A percentile compares a stretch with the other conserved stretches of the same genome.
Conservation (phyloP, 1,140 invertebrate species). For the Euwallacea fornicatus region DNA sequence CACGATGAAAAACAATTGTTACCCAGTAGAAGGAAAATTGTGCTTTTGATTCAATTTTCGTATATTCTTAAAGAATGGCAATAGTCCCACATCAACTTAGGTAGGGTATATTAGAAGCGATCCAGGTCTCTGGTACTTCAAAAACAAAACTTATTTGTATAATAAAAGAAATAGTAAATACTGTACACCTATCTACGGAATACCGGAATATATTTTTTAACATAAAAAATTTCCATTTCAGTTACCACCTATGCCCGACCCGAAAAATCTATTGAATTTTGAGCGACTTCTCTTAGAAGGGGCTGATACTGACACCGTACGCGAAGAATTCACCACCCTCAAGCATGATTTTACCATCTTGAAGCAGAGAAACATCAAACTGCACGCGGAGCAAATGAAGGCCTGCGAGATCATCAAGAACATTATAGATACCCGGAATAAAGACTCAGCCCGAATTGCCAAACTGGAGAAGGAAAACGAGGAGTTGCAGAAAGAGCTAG, state of each 20-base stretch:
- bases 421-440: conserved; percentile 47
- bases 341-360: conserved; percentile 30
- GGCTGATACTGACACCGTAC: conserved; percentile 22
- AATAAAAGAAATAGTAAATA: background rate
- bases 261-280: conserved; percentile 15
- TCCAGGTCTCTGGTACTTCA: no score
- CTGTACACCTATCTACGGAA: background rate
- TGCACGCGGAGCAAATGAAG: conserved; percentile 51
- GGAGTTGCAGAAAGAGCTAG: conserved; percentile 39
- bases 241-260: conserved; percentile 37
- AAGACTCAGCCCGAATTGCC: conserved; percentile 49
- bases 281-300: conserved; percentile 27
- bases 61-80: no score
- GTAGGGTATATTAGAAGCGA: no score
- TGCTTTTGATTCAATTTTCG: no score
- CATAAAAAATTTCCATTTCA: background rate
- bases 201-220: background rate
- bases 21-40: no score
- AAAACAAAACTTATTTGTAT: no score
- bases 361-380: conserved; percentile 45
- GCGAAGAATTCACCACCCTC: conserved; percentile 23
- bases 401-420: conserved; percentile 52
- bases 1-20: no score
- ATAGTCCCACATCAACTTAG: no score
- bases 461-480: conserved; percentile 37